Base-by-base conservation (phyloP, 2,113 vertebrate species). In the Dermatemys mawii region DNA sequence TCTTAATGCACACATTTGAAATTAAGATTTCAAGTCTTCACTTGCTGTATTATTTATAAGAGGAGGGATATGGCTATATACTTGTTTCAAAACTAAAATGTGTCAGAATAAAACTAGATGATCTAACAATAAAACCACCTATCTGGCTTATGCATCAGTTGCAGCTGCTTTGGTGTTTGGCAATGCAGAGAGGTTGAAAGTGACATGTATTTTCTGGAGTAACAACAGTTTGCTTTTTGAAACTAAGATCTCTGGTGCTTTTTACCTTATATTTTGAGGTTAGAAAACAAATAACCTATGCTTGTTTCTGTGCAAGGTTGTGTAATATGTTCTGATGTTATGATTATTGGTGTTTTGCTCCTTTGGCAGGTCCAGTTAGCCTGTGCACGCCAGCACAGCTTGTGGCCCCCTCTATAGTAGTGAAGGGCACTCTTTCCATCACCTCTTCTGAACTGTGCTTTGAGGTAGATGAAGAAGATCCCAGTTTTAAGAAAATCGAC, bases 391-490 rank as follows among this genome's bases (percentile, higher is more conserved):
- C 98, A 38, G 99, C 99, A 44, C 99, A 99, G 97, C 98, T 99
- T 89, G 98, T 99, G 96, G 98, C 99, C 95, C 99, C 99, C 85
- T 99, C 99, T 1, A 97, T 96, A 26, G 98, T 99, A 83, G 98
- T 99, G 96, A 99, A 98, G 97, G 99, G 99, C 84, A 99, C 99
- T 63, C 98, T 99, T 97, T 99, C 99, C 95, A 98, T 99, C 98
- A 99, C 99, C 88, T 97, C 98, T 94, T 99, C 99, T 53, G 99
- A 99, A 97, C 98, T 99, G 94, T 99, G 99, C 98, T 99, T 99
- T 94, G 99, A 99, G 97, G 99, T 99, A 97, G 99, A 99, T 95
- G 99, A 99, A 97, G 99, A 99, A 88, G 99, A 99, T 87, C 97
- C 98, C 70, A 97, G 97, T 98, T 99, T 99, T 98, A 99, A 98